Base-by-base conservation (phyloP, 1,140 invertebrate species). In the Frieseomelitta varia region DNA sequence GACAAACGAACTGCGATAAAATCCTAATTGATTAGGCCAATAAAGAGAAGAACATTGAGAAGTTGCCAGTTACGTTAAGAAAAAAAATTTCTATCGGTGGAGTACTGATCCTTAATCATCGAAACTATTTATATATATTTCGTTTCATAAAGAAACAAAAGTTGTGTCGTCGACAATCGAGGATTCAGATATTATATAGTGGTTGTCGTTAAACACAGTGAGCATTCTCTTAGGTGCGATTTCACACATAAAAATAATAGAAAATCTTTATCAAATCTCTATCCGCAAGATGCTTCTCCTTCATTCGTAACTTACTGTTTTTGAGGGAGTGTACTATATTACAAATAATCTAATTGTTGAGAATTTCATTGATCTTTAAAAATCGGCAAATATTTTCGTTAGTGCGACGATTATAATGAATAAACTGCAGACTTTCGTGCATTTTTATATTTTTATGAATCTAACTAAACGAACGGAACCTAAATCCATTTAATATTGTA, bases 241-340 rank as follows among this genome's bases (percentile, higher is more conserved):
- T 69, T 55, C 21, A 79, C 30, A 55, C 4, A 39, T 69, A 47
- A 39, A 71, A 79, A 71, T 39, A 53, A 79, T 79, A 56, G 53
- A 58, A 69, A 58, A 65, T 14, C 15, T 61, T 76, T n/a, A 34
- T 51, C 19, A 67, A 58, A 51, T 39, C n/a, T 17, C n/a, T 30
- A 53, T 17, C 15, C 27, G n/a, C 21, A 30, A 77, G 30, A 79
- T 30, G 61, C 51, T 79, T 47, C 47, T 15, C 47, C 34, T 51
- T 27, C 34, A 19, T 21, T 14, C 6, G 24, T 77, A 27, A 24
- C 56, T 47, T 63, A 51, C 51, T 15, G 2, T 53, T 78, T 51
- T 34, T 39, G 19, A 21, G 4, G 6, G 24, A n/a, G 8, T 61
- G 14, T 14, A 61, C n/a, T 61, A 61, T 14, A 12, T 61, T 61